phyloP scores from a whole-genome alignment of 2,888 invertebrate species.

The Caenorhabditis auriculariae region DNA sequence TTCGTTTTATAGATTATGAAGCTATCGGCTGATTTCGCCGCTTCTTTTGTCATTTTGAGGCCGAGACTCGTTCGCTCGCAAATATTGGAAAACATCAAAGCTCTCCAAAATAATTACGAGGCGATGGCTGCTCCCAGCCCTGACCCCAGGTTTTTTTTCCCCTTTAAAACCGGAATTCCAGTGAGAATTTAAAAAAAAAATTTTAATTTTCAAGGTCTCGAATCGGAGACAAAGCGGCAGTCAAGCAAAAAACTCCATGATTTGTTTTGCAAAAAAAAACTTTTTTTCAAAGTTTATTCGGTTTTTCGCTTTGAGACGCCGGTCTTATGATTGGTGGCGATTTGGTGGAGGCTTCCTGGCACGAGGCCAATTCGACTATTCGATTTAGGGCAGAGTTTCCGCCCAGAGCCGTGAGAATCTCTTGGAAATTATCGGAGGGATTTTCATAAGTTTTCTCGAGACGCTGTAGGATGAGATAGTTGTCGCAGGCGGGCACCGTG shows the following conservation, averaged over 20 bases:
- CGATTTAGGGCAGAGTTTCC: slow-evolving; percentile 14
- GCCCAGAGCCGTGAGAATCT: slow-evolving; percentile 7
- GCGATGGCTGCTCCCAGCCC: slow-evolving; percentile 12
- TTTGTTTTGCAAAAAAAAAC: slow-evolving; percentile 1
- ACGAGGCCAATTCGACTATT: slow-evolving; percentile 10
- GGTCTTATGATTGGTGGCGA: slow-evolving; percentile 16
- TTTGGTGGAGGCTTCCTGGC: slow-evolving; percentile 7
- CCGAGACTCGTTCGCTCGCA: no score
- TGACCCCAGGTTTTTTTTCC: slow-evolving; percentile 13
- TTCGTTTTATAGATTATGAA: no score
- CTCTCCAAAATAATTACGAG: slow-evolving; percentile 25
- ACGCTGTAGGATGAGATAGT: slow-evolving; percentile 14
- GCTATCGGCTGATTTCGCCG: no score
- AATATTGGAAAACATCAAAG: no score
- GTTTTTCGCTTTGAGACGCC: slow-evolving; percentile 16
- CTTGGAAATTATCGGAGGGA: not conserved
- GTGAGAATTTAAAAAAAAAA: not conserved
- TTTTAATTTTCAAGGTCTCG: not conserved
- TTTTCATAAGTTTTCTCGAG: no score
- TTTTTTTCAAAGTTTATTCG: slow-evolving; percentile 4
- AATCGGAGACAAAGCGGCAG: slow-evolving; percentile 15
- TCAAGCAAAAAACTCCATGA: not conserved
- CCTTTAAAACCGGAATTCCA: no score
- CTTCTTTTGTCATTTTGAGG: no score
- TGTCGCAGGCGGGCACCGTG: slow-evolving; percentile 24